Conservation (phyloP, 2,797 vertebrate genomes). For the Chlorospingus semifuscus region DNA sequence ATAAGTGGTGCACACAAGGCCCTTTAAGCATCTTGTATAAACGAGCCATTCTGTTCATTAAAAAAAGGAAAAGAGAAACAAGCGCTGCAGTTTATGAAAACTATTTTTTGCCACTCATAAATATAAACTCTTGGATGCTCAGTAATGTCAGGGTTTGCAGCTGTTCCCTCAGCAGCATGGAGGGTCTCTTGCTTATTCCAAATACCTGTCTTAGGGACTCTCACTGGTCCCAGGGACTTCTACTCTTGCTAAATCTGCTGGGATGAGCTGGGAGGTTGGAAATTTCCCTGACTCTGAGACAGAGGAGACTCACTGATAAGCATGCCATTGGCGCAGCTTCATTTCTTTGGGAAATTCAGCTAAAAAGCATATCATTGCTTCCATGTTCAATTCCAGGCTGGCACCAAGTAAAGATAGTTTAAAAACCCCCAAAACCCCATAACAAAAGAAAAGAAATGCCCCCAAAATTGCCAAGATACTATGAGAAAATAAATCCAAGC, state of each 20-base stretch:
- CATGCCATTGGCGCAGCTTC: neutral
- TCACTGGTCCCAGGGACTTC: neutral
- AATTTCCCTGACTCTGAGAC: neutral
- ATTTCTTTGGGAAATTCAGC: neutral
- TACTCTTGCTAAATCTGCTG: neutral
- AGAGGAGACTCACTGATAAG: neutral
- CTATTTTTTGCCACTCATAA: conserved; percentile 28
- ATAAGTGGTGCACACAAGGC: neutral
- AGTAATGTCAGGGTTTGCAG: neutral
- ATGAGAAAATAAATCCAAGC: neutral
- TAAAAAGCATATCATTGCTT: accelerated
- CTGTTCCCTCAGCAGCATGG: neutral
- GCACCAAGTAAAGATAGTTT: neutral
- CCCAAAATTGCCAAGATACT: accelerated
- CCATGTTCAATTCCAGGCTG: neutral
- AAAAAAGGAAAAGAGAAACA: neutral
- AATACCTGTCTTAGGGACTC: neutral
- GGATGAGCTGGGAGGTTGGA: neutral
- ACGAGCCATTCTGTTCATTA: neutral
- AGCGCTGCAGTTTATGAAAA: neutral
- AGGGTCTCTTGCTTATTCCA: neutral
- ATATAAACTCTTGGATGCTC: conserved; percentile 4
- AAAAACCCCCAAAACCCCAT: accelerated
- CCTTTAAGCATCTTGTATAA: conserved; percentile 10
- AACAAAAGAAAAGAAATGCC: neutral